phyloP scores from a whole-genome alignment of 2,797 vertebrate species.

The Heteromormyrus szaboi region DNA sequence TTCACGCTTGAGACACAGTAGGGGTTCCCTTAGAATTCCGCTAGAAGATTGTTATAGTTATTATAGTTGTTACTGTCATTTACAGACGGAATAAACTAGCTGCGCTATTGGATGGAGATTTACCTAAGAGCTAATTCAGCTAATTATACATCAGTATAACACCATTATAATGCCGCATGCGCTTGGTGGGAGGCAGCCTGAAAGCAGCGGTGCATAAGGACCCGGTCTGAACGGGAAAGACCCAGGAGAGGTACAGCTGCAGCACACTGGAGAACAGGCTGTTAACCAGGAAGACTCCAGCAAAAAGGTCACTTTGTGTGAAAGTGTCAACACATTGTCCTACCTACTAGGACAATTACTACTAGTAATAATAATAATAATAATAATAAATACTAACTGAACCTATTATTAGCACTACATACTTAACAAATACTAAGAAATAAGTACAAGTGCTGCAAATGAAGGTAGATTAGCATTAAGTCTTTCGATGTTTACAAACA shows the following conservation, averaged over 20 bases:
- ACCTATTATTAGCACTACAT: background rate
- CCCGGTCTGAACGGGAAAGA: background rate
- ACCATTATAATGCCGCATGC: background rate
- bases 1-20: background rate
- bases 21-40: background rate
- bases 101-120: background rate
- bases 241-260: background rate
- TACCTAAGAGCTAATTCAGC: background rate
- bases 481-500: background rate
- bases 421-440: background rate
- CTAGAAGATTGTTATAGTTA: background rate
- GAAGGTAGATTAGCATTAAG: background rate
- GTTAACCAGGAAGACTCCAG: background rate
- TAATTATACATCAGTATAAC: background rate
- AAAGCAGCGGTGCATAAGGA: background rate
- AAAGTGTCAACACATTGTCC: background rate
- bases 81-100: background rate
- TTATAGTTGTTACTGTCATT: background rate
- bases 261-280: background rate
- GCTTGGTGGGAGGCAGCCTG: background rate
- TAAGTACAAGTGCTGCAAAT: background rate
- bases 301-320: background rate
- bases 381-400: background rate
- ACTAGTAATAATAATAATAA: background rate
- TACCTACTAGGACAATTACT: background rate